Conservation (phyloP, 1,140 invertebrate genomes). For the Battus philenor region DNA sequence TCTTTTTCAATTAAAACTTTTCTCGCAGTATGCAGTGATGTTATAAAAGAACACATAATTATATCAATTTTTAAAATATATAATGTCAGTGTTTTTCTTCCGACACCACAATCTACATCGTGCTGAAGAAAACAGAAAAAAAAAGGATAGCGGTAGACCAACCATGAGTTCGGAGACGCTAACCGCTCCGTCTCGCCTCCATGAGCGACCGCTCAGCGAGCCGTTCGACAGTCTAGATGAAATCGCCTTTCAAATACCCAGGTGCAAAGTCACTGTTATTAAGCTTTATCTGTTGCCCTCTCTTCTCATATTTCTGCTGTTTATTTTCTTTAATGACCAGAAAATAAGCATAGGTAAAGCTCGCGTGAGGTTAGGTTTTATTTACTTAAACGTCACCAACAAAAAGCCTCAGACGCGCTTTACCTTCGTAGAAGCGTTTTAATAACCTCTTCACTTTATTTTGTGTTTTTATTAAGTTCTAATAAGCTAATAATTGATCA, state of each 20-base stretch:
- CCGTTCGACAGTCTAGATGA: slow-evolving; percentile 93
- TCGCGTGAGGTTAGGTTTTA: background rate
- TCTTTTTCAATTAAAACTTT: too few relatives aligned
- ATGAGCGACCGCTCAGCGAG: slow-evolving; percentile 87
- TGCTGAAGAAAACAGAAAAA: slow-evolving; percentile 83
- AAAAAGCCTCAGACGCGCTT: background rate
- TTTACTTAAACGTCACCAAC: background rate
- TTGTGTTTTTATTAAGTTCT: background rate
- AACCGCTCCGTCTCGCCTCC: slow-evolving; percentile 85
- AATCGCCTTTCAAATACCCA: slow-evolving; percentile 93
- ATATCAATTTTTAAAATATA: slow-evolving; percentile 28
- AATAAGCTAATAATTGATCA: background rate
- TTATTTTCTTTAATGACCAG: background rate
- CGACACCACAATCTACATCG: slow-evolving; percentile 92
- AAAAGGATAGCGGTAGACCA: slow-evolving; percentile 67
- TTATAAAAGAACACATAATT: too few relatives aligned
- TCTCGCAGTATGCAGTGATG: too few relatives aligned
- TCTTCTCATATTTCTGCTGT: background rate
- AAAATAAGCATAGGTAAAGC: too few relatives aligned
- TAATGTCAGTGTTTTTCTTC: slow-evolving; percentile 96
- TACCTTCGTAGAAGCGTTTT: background rate
- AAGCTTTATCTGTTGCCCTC: background rate
- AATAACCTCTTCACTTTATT: background rate
- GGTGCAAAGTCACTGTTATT: slow-evolving; percentile 72
- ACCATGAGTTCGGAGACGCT: slow-evolving; percentile 76